Evolutionary conservation across 2,113 vertebrate genomes (phyloP).

Genomic region (Nanger granti): DNA sequence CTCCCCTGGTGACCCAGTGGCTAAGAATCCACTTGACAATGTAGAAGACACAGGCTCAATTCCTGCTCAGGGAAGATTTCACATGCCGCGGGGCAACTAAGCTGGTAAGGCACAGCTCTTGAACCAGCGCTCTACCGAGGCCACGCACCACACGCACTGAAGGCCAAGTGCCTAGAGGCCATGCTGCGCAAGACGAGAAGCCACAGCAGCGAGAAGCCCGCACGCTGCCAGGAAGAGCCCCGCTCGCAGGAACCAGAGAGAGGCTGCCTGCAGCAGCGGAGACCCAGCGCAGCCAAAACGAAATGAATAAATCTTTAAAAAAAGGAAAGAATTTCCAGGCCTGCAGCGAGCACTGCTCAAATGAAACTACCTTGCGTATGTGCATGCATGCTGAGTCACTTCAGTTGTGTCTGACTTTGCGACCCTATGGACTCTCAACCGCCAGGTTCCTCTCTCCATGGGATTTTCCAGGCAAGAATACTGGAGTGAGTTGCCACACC

Average conservation of each 20-base stretch:
- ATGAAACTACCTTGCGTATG: not conserved
- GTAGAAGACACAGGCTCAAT: not conserved
- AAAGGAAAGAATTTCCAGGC: not conserved
- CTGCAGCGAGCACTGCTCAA: not conserved
- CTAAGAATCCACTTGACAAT: not conserved
- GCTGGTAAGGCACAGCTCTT: rapidly evolving
- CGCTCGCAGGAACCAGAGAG: not conserved
- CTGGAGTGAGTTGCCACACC: not conserved
- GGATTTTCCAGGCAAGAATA: not conserved
- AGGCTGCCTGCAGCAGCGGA: not conserved
- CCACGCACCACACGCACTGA: not conserved
- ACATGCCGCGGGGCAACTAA: not conserved
- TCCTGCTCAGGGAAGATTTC: not conserved
- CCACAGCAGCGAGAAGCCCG: not conserved
- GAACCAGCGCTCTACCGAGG: not conserved
- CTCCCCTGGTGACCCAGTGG: not conserved
- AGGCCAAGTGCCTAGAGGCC: not conserved
- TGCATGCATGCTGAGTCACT: not conserved
- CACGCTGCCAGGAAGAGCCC: not conserved
- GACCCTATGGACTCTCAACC: not conserved
- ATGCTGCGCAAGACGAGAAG: not conserved
- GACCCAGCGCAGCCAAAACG: not conserved
- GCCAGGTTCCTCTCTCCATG: not conserved
- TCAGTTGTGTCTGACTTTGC: not conserved
- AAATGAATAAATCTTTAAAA: not conserved